These are phyloP conservation scores for Rachycentron canadum DNA, from an alignment of 2,797 vertebrate species.

Conservation along the genomic window DNA sequence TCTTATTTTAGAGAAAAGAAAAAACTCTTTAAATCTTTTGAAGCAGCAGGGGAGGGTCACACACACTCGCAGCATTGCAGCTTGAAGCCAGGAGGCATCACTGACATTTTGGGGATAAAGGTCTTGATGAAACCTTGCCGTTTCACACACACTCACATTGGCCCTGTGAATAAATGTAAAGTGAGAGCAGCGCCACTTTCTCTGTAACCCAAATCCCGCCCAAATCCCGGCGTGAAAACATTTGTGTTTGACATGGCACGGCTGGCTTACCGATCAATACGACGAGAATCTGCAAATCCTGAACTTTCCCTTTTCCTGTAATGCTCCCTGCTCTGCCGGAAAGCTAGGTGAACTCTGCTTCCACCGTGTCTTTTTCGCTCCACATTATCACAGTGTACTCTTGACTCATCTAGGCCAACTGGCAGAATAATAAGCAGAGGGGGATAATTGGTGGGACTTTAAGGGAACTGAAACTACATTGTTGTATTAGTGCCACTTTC, in stretches of 20 bases:
- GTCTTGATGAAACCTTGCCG: constrained; percentile 64
- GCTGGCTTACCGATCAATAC: constrained; percentile 40
- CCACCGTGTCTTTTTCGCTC: background rate
- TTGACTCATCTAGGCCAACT: constrained; percentile 72
- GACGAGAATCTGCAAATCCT: constrained; percentile 22
- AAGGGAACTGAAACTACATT: constrained; percentile 68
- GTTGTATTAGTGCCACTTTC: constrained; percentile 74
- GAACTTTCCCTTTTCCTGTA: constrained; percentile 14
- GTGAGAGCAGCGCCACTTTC: constrained; percentile 9
- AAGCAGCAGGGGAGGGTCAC: background rate
- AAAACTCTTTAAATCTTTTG: background rate
- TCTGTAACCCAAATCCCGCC: constrained; percentile 7
- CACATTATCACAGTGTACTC: constrained; percentile 39
- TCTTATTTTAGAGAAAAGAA: background rate
- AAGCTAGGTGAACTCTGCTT: constrained; percentile 27
- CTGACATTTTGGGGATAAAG: constrained; percentile 75
- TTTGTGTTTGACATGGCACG: background rate
- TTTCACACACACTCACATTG: constrained; percentile 23
- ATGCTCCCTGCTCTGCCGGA: background rate
- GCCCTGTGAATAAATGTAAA: constrained; percentile 21
- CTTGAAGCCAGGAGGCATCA: constrained; percentile 67
- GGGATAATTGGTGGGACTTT: constrained; percentile 66
- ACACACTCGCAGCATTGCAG: constrained; percentile 36
- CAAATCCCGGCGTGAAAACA: constrained; percentile 13
- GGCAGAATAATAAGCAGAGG: constrained; percentile 65